These are phyloP conservation scores for Madoqua kirkii DNA, from an alignment of 2,113 vertebrate species.

Conservation along the genomic window DNA sequence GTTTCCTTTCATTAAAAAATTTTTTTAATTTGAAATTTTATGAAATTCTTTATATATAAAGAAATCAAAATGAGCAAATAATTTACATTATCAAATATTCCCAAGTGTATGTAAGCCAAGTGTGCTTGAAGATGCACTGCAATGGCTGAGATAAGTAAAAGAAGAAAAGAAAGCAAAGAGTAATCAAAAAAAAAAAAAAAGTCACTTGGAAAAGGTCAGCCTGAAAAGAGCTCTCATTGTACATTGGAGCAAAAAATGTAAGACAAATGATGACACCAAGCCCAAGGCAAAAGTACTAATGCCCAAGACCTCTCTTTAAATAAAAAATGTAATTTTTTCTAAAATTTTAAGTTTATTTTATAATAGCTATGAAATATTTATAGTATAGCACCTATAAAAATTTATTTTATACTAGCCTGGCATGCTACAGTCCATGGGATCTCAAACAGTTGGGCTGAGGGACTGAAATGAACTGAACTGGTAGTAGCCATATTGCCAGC, in stretches of 20 bases:
- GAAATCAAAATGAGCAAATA: neutral
- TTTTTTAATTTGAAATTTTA: neutral
- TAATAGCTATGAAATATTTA: neutral
- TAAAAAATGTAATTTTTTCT: neutral
- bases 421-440: neutral
- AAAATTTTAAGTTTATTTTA: neutral
- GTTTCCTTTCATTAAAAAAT: neutral
- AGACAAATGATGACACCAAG: neutral
- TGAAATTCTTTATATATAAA: neutral
- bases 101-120: neutral
- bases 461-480: neutral
- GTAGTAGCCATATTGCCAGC: neutral
- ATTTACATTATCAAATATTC: neutral
- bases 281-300: neutral
- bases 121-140: neutral
- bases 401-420: neutral
- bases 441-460: neutral
- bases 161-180: neutral
- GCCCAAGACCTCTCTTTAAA: neutral
- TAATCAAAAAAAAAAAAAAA: neutral
- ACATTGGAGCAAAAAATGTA: neutral
- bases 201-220: neutral
- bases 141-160: neutral
- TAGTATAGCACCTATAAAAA: neutral
- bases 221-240: neutral